Evolutionary conservation across 2,797 vertebrate genomes (phyloP).

Genomic region (Alosa sapidissima): DNA sequence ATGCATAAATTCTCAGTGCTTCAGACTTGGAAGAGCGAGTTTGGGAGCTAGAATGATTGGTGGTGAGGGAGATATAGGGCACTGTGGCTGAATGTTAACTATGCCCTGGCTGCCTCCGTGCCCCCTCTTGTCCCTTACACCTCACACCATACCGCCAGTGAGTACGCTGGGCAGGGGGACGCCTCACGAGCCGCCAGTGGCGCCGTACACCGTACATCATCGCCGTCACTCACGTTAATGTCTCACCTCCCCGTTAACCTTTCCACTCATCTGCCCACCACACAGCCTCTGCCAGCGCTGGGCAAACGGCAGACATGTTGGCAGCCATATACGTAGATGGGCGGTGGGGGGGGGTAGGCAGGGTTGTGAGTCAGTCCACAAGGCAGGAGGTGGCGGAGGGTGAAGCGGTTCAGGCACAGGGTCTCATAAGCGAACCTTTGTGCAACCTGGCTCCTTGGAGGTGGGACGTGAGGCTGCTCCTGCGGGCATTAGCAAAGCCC

Average conservation of each 20-base stretch:
- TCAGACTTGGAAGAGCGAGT: no score
- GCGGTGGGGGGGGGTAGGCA: background rate
- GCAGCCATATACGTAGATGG: background rate
- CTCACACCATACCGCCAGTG: background rate
- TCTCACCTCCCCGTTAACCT: background rate
- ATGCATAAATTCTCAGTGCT: no score
- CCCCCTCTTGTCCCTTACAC: background rate
- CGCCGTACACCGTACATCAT: background rate
- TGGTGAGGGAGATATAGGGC: no score
- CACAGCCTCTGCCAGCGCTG: background rate
- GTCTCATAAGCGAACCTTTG: slow-evolving; percentile 2
- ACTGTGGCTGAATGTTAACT: background rate
- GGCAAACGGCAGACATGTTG: background rate
- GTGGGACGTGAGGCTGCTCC: background rate
- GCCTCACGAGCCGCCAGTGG: background rate
- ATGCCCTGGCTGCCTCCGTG: background rate
- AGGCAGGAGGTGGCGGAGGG: background rate
- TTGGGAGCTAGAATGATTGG: no score
- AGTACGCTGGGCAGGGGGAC: background rate
- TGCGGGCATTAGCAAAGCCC: background rate
- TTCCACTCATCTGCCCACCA: background rate
- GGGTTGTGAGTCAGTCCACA: background rate
- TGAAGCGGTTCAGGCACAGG: background rate
- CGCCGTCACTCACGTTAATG: background rate
- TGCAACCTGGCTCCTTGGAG: background rate